These are phyloP conservation scores for Erynnis tages DNA, from an alignment of 2,888 invertebrate genomes.

Conservation along the genomic window DNA sequence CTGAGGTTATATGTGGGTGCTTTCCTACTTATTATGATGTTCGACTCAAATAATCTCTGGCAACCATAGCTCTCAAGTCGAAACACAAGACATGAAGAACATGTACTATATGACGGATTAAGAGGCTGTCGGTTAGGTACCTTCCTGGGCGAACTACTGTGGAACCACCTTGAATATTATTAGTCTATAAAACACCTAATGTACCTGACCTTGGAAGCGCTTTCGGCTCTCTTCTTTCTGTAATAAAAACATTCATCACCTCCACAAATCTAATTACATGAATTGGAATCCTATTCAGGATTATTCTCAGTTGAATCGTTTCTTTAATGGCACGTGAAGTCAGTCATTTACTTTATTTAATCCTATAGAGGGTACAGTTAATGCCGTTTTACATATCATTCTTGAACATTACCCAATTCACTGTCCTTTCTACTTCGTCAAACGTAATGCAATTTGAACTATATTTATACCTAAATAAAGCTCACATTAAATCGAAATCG, in stretches of 20 bases:
- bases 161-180: too few species aligned
- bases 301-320: neutral
- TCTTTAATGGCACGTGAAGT: constrained; percentile 4
- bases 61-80: too few species aligned
- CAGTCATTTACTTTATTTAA: constrained; percentile 7
- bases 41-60: too few species aligned
- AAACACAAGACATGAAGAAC: too few species aligned
- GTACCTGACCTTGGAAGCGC: too few species aligned
- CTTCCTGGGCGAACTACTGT: too few species aligned
- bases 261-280: neutral
- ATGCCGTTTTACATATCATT: constrained; percentile 9
- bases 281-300: neutral
- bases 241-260: neutral
- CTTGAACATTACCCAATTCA: neutral
- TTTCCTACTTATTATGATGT: too few species aligned
- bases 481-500: neutral
- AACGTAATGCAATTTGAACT: neutral
- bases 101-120: too few species aligned
- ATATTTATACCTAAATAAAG: neutral
- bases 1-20: too few species aligned
- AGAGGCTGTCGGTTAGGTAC: too few species aligned
- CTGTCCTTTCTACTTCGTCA: neutral
- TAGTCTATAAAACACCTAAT: too few species aligned
- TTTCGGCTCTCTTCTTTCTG: too few species aligned
- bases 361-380: constrained; percentile 6